Evolutionary conservation across 1,140 invertebrate genomes (phyloP), one percentile per base, ranked within the genome.

Genomic region (Batillaria attramentaria): DNA sequence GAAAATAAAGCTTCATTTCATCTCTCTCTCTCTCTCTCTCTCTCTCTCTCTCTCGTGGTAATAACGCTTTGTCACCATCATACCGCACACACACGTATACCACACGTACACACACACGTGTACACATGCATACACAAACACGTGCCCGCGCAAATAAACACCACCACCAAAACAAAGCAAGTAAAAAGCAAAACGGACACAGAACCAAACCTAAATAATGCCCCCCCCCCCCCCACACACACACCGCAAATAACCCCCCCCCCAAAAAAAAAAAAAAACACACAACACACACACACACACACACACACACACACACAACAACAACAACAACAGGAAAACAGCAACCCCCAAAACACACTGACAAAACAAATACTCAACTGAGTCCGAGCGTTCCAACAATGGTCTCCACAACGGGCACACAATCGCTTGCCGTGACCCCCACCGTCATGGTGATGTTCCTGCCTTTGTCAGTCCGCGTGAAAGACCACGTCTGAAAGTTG

Each of bases 371-470:
- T n/a, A n/a, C n/a, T n/a, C n/a, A n/a, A n/a, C n/a, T n/a, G n/a
- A n/a, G 18, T 57, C 80, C 80, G 6, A 81, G 39, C 0, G 18
- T 54, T 16, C 80, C 80, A 16, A 42, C 43, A 62, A 81, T 79
- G 46, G 68, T 78, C 41, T 81, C 80, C 54, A 79, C 77, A 6
- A 81, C 70, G 8, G 80, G 80, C 10, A 81, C 72, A 66, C 80
- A 81, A 33, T 62, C 60, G 20, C 66, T 46, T 0, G 50, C 8
- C 33, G 80, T 81, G 37, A 81, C 77, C 20, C 54, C 16, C 6
- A 81, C 74, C 37, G 73, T 81, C 72, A 81, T 81, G 39, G 78
- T 60, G 31, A 81, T 65, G 66, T 81, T 77, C 13, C 80, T 60
- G 68, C 78, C 74, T 20, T 76, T 39, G 54, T 81, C 68, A 33